Conservation (phyloP, 2,113 vertebrate genomes). For the Uria lomvia region DNA sequence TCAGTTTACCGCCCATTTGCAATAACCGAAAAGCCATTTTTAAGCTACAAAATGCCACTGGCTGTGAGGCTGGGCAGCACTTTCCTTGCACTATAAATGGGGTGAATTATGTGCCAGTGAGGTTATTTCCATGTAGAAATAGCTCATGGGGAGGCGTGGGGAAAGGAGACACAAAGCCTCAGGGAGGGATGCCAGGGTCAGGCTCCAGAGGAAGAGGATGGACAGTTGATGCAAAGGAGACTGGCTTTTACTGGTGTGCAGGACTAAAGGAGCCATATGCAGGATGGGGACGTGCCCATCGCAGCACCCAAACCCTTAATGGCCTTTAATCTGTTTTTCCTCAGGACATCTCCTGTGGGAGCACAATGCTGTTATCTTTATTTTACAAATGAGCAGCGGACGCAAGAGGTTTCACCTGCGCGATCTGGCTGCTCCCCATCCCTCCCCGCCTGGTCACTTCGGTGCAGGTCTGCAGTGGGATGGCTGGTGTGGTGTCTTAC, state of each 20-base stretch:
- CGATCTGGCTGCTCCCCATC: not conserved
- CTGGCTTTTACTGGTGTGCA: not conserved
- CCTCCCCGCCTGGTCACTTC: accelerated
- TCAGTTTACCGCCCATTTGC: not conserved
- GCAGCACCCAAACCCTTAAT: not conserved
- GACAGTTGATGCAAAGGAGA: not conserved
- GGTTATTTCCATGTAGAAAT: not conserved
- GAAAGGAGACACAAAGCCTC: not conserved
- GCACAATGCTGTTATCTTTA: not conserved
- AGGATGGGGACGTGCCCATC: not conserved
- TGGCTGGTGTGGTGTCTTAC: not conserved
- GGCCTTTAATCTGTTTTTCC: not conserved
- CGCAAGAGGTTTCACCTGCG: not conserved
- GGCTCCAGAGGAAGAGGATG: not conserved
- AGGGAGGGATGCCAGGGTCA: not conserved
- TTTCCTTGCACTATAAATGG: not conserved
- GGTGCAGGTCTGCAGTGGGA: not conserved
- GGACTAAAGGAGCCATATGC: not conserved
- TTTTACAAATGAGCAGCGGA: not conserved
- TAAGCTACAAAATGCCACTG: not conserved
- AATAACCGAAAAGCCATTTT: not conserved
- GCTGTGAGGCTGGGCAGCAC: not conserved
- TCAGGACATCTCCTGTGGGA: not conserved
- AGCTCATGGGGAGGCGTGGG: not conserved
- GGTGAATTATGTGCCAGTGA: not conserved